Evolutionary conservation across 2,113 vertebrate species (phyloP), one percentile per base, ranked within the genome.

Genomic region (Empidonax alnorum): DNA sequence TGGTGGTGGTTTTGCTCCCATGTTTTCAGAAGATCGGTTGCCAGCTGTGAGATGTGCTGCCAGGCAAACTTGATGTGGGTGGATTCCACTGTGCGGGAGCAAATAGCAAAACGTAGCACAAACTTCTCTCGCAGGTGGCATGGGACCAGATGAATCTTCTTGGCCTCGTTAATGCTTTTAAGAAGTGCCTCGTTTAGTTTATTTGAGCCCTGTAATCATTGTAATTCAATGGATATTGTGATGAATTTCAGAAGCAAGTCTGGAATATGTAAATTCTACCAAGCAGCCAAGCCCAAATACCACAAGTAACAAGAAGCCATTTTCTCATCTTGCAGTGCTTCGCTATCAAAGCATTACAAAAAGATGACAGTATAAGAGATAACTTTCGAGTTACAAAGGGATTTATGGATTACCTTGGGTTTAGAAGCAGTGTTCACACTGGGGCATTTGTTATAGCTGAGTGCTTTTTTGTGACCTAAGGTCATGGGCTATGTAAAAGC

Each of bases 141-240:
- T 0, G 99, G 99, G 7, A 99, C 99, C 94, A 99, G 96, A 94
- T 99, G 99, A 94, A 99, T 99, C 97, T 98, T 98, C 91, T 96
- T 98, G 96, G 96, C 89, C 3, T 91, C 83, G 41, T 98, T 99
- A 95, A 99, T 99, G 78, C 80, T 98, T 95, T 99, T 98, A 86
- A 99, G 98, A 94, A 99, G 98, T 8, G 90, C 93, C 97, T 99
- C 96, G 7, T 98, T 99, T 93, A 99, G 89, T 83, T 98, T 97
- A 79, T 99, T 99, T 69, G 99, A 97, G 37, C 99, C 99, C 99
- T 98, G 94, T 58, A 97, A 94, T 37, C 18, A 86, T 93, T 73
- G 25, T 16, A 85, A 91, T 92, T 73, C 18, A 78, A 66, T 7
- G 11, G 53, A 89, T 59, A 81, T 10, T 10, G 21, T 76, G 79